Conservation (phyloP, 1,140 invertebrate genomes). For the Caenorhabditis brenneri region DNA sequence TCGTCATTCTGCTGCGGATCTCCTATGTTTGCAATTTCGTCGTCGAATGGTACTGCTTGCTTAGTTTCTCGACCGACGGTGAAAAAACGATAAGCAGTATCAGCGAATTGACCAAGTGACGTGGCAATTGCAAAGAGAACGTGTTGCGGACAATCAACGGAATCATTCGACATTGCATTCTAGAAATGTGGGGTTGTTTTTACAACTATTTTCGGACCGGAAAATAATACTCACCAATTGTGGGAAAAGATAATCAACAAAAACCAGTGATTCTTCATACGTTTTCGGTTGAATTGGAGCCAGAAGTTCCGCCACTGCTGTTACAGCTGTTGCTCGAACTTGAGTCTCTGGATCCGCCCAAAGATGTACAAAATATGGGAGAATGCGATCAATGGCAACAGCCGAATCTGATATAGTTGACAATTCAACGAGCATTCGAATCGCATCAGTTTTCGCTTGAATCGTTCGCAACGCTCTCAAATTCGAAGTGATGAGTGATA, state of each 20-base stretch:
- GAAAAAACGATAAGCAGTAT: constrained; percentile 39
- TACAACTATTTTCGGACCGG: too few species aligned
- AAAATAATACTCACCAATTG: constrained; percentile 51
- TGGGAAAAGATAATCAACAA: constrained; percentile 69
- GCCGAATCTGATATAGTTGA: constrained; percentile 53
- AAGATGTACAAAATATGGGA: constrained; percentile 63
- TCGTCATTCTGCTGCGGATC: constrained; percentile 5
- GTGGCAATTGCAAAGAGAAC: constrained; percentile 38
- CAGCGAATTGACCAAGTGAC: constrained; percentile 32
- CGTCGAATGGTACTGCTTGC: neutral
- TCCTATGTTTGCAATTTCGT: neutral
- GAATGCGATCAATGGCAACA: constrained; percentile 65
- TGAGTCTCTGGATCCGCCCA: constrained; percentile 30
- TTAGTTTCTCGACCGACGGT: neutral
- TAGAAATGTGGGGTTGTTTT: neutral
- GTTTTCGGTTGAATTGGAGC: constrained; percentile 57
- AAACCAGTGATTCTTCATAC: constrained; percentile 65
- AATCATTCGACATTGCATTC: constrained; percentile 9
- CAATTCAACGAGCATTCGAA: constrained; percentile 62
- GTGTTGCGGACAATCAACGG: constrained; percentile 2
- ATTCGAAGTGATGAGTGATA: constrained; percentile 66
- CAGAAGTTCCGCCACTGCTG: constrained; percentile 61
- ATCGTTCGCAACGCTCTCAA: constrained; percentile 62
- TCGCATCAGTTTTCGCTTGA: constrained; percentile 67
- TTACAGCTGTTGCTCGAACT: constrained; percentile 65